These are phyloP conservation scores for Pyrrhia umbra DNA, from an alignment of 2,888 invertebrate species.

Conservation along the genomic window DNA sequence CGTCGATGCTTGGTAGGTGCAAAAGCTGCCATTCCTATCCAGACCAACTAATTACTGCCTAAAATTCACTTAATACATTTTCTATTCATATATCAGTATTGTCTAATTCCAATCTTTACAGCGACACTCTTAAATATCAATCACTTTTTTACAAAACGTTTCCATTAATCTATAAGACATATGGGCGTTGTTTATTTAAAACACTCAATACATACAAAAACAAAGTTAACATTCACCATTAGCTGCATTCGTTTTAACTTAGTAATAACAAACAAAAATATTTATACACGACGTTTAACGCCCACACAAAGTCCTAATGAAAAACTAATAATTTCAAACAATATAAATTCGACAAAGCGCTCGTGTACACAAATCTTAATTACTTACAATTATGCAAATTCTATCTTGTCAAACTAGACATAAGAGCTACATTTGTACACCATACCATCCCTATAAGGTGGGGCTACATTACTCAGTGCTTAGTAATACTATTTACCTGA, in stretches of 20 bases:
- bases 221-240: conserved; percentile 31
- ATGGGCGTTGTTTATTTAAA: conserved; percentile 39
- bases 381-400: conserved; percentile 60
- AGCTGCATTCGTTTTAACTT: conserved; percentile 46
- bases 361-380: conserved; percentile 55
- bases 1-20: conserved; percentile 2
- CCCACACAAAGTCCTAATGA: conserved; percentile 40
- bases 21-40: conserved; percentile 22
- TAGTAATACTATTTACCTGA: conserved; percentile 82
- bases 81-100: conserved; percentile 63
- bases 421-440: conserved; percentile 74
- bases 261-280: conserved; percentile 37
- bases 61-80: conserved; percentile 33
- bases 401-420: conserved; percentile 63
- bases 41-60: conserved; percentile 25
- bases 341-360: conserved; percentile 61
- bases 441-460: conserved; percentile 73
- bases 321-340: conserved; percentile 49
- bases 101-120: conserved; percentile 65
- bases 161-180: conserved; percentile 40
- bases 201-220: conserved; percentile 38
- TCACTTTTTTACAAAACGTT: conserved; percentile 53
- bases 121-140: conserved; percentile 55
- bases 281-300: conserved; percentile 56
- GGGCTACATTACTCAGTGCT: conserved; percentile 79